Conservation (phyloP, 2,797 vertebrate genomes). For the Morus bassanus region DNA sequence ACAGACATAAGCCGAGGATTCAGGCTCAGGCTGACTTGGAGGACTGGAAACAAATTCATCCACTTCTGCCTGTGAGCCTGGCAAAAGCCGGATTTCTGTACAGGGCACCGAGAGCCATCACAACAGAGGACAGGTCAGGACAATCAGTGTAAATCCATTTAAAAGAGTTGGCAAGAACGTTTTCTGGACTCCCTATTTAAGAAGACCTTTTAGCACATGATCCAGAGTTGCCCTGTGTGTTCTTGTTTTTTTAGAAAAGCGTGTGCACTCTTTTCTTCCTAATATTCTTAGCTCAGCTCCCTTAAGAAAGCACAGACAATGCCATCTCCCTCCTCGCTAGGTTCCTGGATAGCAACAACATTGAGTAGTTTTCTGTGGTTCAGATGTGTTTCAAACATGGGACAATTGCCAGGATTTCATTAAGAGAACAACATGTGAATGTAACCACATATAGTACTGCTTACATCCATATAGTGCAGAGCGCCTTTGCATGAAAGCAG, state of each 20-base stretch:
- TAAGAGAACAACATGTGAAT: slow-evolving; percentile 66
- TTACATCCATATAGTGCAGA: slow-evolving; percentile 8
- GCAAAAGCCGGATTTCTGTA: background rate
- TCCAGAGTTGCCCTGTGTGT: background rate
- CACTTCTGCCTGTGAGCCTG: background rate
- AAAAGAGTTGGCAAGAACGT: background rate
- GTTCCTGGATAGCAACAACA: slow-evolving; percentile 45
- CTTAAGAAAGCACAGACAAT: background rate
- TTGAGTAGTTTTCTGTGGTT: slow-evolving; percentile 49
- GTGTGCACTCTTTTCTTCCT: background rate
- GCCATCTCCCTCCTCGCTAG: background rate
- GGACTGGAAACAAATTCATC: background rate
- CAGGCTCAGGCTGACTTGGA: background rate
- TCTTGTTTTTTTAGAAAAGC: background rate
- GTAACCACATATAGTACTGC: slow-evolving; percentile 51
- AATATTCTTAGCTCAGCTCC: background rate
- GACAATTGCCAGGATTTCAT: slow-evolving; percentile 62
- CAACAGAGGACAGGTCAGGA: background rate
- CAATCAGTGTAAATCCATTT: background rate
- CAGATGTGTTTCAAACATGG: slow-evolving; percentile 53
- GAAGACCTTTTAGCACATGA: background rate
- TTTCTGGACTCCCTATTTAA: background rate
- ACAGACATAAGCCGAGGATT: background rate
- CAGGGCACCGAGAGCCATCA: background rate
- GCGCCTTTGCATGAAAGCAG: slow-evolving; percentile 58